Evolutionary conservation across 1,140 invertebrate genomes (phyloP).

Genomic region (Orius laevigatus): DNA sequence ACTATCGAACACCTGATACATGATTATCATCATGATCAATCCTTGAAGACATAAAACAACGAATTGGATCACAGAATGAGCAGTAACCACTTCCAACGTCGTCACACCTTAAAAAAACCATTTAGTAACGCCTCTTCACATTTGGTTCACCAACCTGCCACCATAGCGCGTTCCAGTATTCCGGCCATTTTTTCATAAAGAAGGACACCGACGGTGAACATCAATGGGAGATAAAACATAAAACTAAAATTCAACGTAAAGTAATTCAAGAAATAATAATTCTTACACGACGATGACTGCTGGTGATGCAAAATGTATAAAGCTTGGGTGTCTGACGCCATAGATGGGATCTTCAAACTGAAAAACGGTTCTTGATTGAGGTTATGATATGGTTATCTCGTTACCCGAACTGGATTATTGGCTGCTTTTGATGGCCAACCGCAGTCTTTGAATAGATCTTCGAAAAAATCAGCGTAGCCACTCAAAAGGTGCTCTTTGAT

Average conservation of each 20-base stretch:
- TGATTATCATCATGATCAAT: conserved; percentile 51
- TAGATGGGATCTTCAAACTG: conserved; percentile 51
- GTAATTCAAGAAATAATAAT: background rate
- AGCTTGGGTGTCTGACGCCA: conserved; percentile 67
- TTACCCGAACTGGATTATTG: conserved; percentile 24
- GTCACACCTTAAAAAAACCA: conserved; percentile 44
- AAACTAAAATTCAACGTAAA: conserved; percentile 20
- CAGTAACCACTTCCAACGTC: conserved; percentile 63
- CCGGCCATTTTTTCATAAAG: conserved; percentile 24
- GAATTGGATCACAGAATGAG: conserved; percentile 73
- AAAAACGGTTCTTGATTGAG: conserved; percentile 12
- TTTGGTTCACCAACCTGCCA: no score
- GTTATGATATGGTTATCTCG: background rate
- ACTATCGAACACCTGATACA: conserved; percentile 35
- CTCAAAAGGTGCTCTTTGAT: conserved; percentile 19
- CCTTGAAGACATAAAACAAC: conserved; percentile 71
- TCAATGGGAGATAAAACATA: conserved; percentile 22
- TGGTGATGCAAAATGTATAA: conserved; percentile 88
- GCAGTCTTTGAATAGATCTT: conserved; percentile 23
- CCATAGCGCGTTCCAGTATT: conserved; percentile 24
- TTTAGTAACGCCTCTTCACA: no score
- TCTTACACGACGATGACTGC: conserved; percentile 82
- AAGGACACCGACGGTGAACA: conserved; percentile 23
- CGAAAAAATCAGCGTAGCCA: conserved; percentile 22
- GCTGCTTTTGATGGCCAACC: conserved; percentile 21